These are phyloP conservation scores for Hemicordylus capensis DNA, from an alignment of 2,113 vertebrate species.

Conservation along the genomic window DNA sequence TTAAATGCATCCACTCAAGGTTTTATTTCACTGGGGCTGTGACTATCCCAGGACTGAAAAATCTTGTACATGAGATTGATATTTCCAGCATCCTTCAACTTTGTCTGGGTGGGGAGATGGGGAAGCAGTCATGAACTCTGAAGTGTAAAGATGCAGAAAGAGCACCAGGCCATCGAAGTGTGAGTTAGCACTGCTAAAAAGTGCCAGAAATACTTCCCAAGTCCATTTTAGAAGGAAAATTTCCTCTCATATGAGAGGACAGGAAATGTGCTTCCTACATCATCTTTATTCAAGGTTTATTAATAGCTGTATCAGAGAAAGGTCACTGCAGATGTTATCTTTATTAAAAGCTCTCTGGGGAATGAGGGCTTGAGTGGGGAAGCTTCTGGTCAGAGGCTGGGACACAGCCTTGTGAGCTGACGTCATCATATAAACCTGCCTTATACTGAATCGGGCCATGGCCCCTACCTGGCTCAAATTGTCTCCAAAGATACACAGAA, in stretches of 20 bases:
- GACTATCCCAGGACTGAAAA: too few species aligned
- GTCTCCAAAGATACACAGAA: too few species aligned
- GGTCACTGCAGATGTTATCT: neutral
- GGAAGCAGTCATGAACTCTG: neutral
- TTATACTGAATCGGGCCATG: too few species aligned
- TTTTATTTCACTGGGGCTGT: too few species aligned
- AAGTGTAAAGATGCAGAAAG: neutral
- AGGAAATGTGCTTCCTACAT: constrained; percentile 64
- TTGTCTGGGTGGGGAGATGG: too few species aligned
- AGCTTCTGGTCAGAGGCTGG: neutral
- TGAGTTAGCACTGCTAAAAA: constrained; percentile 53
- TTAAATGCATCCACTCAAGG: too few species aligned
- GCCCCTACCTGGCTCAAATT: too few species aligned
- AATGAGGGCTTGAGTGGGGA: too few species aligned
- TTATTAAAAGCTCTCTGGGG: neutral
- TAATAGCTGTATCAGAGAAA: neutral
- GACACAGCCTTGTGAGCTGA: too few species aligned
- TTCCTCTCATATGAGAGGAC: constrained; percentile 65
- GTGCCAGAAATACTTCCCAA: constrained; percentile 64
- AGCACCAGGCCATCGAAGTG: neutral
- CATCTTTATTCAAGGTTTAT: constrained; percentile 65
- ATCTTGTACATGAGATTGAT: too few species aligned
- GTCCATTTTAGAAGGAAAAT: constrained; percentile 59
- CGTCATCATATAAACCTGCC: too few species aligned
- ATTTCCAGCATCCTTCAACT: neutral